Base-by-base conservation (phyloP, 2,797 vertebrate genomes). In the Xenentodon cancila region DNA sequence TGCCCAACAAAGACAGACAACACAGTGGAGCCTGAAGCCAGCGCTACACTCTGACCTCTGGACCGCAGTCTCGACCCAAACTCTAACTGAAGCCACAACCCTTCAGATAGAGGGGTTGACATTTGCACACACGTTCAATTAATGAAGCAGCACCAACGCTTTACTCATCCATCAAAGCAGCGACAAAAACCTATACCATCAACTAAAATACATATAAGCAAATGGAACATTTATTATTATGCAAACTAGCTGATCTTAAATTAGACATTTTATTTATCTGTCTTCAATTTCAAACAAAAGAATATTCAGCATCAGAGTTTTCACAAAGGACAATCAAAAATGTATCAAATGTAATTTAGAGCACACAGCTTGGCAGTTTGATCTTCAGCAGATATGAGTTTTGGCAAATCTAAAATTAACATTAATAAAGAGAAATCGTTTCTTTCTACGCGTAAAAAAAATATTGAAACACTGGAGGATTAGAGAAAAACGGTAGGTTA, bases 1-100 rank as follows among this genome's bases (percentile, higher is more conserved):
- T 83, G 56, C 54, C 18, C 44, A 61, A 84, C 83, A 89, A 86
- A 84, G 84, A 78, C 78, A 66, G 69, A 74, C 62, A 75, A 86
- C 73, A 65, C 67, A 75, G 79, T 22, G 11, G 65, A 73, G 61
- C 67, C 58, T 45, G 43, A 83, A 75, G 64, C 66, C 45, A 9
- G 61, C 11, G 44, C 68, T 71, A 57, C 77, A 74, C 75, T 83
- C 64, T 74, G 79, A 88, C 83, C 87, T 62, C 48, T 30, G 16
- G 44, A 48, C 66, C 16, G 30, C 13, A 9, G 64, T 49, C 58
- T 48, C 54, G n/a, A 80, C 71, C 75, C 67, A 60, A 85, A 75
- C 74, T 49, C 67, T 52, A 76, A 86, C 66, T 73, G 77, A 82
- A 62, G 74, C 79, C 85, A 81, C 79, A 80, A 77, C 73, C 77